These are phyloP conservation scores for Baronia brevicornis DNA, from an alignment of 2,888 invertebrate species.

Conservation along the genomic window DNA sequence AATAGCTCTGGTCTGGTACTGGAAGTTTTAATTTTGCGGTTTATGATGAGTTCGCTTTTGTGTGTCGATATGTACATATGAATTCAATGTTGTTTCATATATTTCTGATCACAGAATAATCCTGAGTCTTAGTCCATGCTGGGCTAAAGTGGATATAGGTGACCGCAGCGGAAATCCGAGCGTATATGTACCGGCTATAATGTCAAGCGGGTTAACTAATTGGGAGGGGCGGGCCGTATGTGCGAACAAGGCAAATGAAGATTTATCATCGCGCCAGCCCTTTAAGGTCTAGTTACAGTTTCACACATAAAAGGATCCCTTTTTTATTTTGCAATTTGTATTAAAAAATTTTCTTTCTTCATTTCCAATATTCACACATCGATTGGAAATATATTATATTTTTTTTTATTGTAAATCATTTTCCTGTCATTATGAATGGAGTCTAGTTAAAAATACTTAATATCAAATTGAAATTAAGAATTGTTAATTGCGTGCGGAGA, in stretches of 20 bases:
- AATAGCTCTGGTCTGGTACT: no score
- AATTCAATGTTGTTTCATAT: conserved; percentile 10
- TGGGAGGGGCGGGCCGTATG: conserved; percentile 64
- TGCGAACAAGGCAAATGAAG: conserved; percentile 70
- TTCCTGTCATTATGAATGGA: no score
- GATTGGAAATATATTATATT: no score
- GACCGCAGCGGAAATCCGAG: conserved; percentile 60
- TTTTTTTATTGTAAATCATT: no score
- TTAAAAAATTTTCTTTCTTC: not conserved
- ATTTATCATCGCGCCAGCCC: conserved; percentile 62
- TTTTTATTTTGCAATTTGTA: conserved; percentile 8
- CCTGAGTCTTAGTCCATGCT: conserved; percentile 27
- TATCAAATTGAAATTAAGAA: no score
- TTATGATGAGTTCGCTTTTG: no score
- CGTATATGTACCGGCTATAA: conserved; percentile 26
- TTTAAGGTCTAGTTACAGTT: conserved; percentile 27
- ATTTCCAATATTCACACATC: no score
- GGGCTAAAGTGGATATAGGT: conserved; percentile 48
- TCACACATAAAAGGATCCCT: conserved; percentile 4
- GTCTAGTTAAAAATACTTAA: no score
- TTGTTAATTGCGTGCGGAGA: no score
- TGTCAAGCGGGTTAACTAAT: conserved; percentile 54
- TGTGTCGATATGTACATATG: no score
- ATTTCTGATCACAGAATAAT: conserved; percentile 19
- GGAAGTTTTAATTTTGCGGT: no score